Conservation (phyloP, 1,140 invertebrate genomes). For the silkworm (Bombyx mori) region DNA sequence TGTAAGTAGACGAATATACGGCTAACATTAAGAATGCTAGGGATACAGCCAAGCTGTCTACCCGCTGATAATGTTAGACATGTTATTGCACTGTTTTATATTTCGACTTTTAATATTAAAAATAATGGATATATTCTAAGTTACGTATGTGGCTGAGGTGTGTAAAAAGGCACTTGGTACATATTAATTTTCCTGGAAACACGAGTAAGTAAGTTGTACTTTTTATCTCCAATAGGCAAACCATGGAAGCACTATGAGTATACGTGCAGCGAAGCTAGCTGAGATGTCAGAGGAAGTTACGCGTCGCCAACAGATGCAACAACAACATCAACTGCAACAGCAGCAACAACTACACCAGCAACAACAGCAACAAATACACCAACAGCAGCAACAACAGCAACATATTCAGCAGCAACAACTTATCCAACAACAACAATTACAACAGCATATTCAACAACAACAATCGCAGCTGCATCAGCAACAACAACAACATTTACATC, state of each 20-base stretch:
- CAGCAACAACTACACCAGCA: constrained; percentile 69
- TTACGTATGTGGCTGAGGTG: too few relatives aligned
- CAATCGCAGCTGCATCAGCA: constrained; percentile 33
- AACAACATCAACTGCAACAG: constrained; percentile 8
- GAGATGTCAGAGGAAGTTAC: constrained; percentile 88
- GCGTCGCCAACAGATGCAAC: constrained; percentile 74
- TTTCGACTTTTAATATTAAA: too few relatives aligned
- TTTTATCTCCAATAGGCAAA: too few relatives aligned
- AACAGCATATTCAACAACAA: constrained; percentile 73
- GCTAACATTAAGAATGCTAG: too few relatives aligned
- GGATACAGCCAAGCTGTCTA: too few relatives aligned
- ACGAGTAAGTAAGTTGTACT: too few relatives aligned
- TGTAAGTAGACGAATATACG: too few relatives aligned
- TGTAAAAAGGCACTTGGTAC: too few relatives aligned
- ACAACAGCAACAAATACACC: constrained; percentile 33
- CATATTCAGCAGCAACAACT: constrained; percentile 79
- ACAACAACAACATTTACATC: constrained; percentile 51
- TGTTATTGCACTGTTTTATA: too few relatives aligned
- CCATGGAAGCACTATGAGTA: constrained; percentile 31
- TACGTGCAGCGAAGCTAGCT: constrained; percentile 78
- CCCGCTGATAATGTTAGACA: too few relatives aligned
- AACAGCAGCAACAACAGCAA: constrained; percentile 68
- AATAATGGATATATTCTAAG: too few relatives aligned
- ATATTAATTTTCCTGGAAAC: too few relatives aligned
- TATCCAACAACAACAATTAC: not conserved